These are phyloP conservation scores for Drosophila testacea DNA, from an alignment of 2,888 invertebrate species.

Conservation along the genomic window DNA sequence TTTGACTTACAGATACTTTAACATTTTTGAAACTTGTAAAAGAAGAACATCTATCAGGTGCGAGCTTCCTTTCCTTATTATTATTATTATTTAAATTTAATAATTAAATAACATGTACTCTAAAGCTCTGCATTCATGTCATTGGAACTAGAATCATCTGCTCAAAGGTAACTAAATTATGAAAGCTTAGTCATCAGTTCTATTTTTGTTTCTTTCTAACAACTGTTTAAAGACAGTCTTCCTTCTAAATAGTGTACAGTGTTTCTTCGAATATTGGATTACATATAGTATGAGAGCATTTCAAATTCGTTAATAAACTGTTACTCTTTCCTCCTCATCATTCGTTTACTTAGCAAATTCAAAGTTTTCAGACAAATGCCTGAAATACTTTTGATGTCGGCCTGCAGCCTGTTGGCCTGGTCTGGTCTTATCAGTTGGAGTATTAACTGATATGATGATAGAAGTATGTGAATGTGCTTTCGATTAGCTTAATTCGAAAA, in stretches of 20 bases:
- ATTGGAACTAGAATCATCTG: too few relatives aligned
- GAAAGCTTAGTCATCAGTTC: too few relatives aligned
- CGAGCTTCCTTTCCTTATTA: too few relatives aligned
- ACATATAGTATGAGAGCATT: background rate
- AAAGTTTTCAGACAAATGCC: slow-evolving; percentile 38
- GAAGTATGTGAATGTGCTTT: slow-evolving; percentile 20
- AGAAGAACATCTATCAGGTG: too few relatives aligned
- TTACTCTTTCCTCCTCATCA: background rate
- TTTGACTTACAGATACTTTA: background rate
- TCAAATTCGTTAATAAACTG: background rate
- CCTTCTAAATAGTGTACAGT: too few relatives aligned
- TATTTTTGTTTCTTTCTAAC: too few relatives aligned
- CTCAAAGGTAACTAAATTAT: too few relatives aligned
- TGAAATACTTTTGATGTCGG: slow-evolving; percentile 46
- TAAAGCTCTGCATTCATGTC: too few relatives aligned
- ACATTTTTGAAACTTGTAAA: background rate
- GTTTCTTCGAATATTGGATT: too few relatives aligned
- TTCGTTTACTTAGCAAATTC: slow-evolving; percentile 16
- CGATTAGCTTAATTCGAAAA: slow-evolving; percentile 70
- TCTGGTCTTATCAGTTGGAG: slow-evolving; percentile 14
- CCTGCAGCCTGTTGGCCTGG: background rate
- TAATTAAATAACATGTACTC: too few relatives aligned
- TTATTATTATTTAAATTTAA: too few relatives aligned
- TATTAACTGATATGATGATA: slow-evolving; percentile 18
- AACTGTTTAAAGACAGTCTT: too few relatives aligned